These are phyloP conservation scores for Diplodus puntazzo DNA, from an alignment of 2,797 vertebrate genomes.

Conservation along the genomic window DNA sequence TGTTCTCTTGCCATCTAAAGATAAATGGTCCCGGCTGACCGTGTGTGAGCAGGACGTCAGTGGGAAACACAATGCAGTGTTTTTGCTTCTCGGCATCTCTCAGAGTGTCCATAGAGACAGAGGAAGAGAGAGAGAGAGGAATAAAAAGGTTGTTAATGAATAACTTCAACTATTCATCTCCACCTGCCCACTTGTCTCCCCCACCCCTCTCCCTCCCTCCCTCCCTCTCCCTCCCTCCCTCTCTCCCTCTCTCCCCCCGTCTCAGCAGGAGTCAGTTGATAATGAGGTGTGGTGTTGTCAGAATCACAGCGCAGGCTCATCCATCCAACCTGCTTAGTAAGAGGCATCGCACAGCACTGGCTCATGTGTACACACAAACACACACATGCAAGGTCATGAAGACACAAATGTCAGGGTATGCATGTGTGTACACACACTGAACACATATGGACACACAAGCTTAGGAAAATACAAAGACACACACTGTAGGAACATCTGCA, in stretches of 20 bases:
- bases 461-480: slow-evolving; percentile 7
- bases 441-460: slow-evolving; percentile 6
- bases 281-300: slow-evolving; percentile 83
- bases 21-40: slow-evolving; percentile 8
- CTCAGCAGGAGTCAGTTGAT: slow-evolving; percentile 77
- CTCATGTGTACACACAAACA: slow-evolving; percentile 2
- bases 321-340: slow-evolving; percentile 79
- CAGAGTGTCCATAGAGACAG: slow-evolving; percentile 4
- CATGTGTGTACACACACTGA: neutral
- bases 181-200: slow-evolving; percentile 21
- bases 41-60: neutral
- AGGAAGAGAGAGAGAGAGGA: slow-evolving; percentile 2
- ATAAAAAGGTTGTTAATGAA: slow-evolving; percentile 69
- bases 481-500: neutral
- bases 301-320: slow-evolving; percentile 70
- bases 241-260: slow-evolving; percentile 28
- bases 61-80: slow-evolving; percentile 1
- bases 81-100: slow-evolving; percentile 10
- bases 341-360: slow-evolving; percentile 41
- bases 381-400: slow-evolving; percentile 58
- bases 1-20: neutral
- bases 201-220: slow-evolving; percentile 22
- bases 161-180: slow-evolving; percentile 62
- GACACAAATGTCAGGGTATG: slow-evolving; percentile 35
- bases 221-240: slow-evolving; percentile 23